A percentile compares a stretch with the other conserved stretches of the same genome.
phyloP scores from a whole-genome alignment of 2,113 vertebrate genomes.

The Rana temporaria region DNA sequence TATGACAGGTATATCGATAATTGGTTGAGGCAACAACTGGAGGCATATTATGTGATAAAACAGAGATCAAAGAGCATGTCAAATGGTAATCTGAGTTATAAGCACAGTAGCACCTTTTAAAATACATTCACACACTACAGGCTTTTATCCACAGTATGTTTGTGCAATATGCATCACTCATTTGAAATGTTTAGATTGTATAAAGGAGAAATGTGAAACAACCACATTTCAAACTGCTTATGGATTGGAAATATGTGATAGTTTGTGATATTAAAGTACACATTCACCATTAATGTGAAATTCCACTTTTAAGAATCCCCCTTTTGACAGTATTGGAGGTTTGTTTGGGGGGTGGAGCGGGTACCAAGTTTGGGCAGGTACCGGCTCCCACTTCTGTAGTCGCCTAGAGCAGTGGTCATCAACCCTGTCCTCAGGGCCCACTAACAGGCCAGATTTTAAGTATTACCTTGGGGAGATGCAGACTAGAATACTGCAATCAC shows the following conservation, averaged over 20 bases:
- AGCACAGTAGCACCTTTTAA: constrained; percentile 62
- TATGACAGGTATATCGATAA: constrained; percentile 75
- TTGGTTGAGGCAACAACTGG: constrained; percentile 78
- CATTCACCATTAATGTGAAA: no score
- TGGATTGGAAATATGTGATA: constrained; percentile 61
- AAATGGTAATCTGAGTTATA: constrained; percentile 65
- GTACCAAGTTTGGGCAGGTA: no score
- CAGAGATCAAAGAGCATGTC: constrained; percentile 67
- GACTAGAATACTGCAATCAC: no score
- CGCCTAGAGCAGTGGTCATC: no score
- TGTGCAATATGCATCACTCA: constrained; percentile 51
- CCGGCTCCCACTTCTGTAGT: no score
- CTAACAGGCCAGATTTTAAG: no score
- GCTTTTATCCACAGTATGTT: constrained; percentile 55
- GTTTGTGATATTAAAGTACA: constrained; percentile 57
- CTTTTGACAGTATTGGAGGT: no score
- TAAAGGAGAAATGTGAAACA: constrained; percentile 58
- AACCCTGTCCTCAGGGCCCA: no score
- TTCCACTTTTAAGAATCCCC: no score
- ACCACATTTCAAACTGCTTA: constrained; percentile 16
- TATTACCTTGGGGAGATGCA: no score
- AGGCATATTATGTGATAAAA: constrained; percentile 71
- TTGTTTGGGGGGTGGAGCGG: no score
- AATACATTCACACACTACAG: constrained; percentile 63
- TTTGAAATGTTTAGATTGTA: constrained; percentile 46